These are phyloP conservation scores for Petroica traversi DNA, from an alignment of 2,113 vertebrate genomes.

Conservation along the genomic window DNA sequence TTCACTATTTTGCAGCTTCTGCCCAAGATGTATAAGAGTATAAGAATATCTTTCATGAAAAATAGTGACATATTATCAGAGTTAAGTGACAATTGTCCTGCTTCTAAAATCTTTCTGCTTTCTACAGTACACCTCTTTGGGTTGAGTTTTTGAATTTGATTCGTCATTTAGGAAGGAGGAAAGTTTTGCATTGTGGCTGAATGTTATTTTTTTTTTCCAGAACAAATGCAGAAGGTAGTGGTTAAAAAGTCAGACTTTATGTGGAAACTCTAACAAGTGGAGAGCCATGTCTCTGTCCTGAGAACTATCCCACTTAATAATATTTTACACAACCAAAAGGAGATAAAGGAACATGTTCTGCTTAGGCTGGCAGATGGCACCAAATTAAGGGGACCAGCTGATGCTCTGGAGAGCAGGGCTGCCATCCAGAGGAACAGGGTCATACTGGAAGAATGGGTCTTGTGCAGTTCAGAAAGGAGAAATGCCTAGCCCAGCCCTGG, in stretches of 20 bases:
- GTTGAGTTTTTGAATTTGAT: not conserved
- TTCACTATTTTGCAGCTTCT: not conserved
- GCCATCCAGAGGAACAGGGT: not conserved
- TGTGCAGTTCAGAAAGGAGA: not conserved
- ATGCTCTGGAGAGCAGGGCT: not conserved
- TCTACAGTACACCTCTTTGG: not conserved
- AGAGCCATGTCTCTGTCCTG: not conserved
- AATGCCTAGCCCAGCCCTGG: not conserved
- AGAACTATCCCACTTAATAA: not conserved
- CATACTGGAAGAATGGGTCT: not conserved
- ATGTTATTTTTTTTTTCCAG: not conserved
- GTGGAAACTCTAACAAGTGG: not conserved
- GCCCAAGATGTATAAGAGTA: accelerated
- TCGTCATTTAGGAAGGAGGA: not conserved
- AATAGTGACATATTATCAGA: not conserved
- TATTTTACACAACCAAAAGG: not conserved
- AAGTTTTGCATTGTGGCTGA: not conserved
- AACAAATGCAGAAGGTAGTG: not conserved
- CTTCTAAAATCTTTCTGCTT: not conserved
- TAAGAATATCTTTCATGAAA: accelerated
- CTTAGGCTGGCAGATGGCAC: not conserved
- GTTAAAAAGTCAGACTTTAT: not conserved
- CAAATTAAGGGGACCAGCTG: not conserved
- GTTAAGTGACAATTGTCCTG: not conserved
- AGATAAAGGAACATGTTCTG: not conserved